Evolutionary conservation across 2,888 invertebrate species (phyloP).

Genomic region (Drosophila fungiperda): DNA sequence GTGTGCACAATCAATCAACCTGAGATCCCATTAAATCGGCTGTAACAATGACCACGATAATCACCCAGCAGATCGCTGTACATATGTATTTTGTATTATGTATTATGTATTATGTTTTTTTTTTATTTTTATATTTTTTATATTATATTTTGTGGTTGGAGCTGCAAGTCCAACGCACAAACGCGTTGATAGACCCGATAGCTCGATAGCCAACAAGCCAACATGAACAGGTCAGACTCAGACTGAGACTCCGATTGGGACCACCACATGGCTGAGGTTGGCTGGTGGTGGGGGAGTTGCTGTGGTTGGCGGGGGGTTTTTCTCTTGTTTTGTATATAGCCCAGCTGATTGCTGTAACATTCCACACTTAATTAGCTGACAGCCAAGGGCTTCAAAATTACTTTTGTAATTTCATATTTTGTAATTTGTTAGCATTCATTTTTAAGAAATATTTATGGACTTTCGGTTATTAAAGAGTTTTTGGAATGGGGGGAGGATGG

Average conservation of each 20-base stretch:
- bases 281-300: slow-evolving; percentile 2
- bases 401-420: slow-evolving; percentile 9
- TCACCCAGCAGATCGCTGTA: slow-evolving; percentile 41
- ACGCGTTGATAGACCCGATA: slow-evolving; percentile 58
- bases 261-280: slow-evolving; percentile 16
- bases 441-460: neutral
- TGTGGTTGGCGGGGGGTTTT: neutral
- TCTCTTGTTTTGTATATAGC: slow-evolving; percentile 19
- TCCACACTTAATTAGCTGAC: slow-evolving; percentile 70
- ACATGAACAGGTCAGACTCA: slow-evolving; percentile 24
- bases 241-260: neutral
- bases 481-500: neutral
- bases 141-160: slow-evolving; percentile 25
- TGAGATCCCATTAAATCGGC: slow-evolving; percentile 77
- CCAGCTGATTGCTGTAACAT: slow-evolving; percentile 69
- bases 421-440: slow-evolving; percentile 13
- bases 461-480: neutral
- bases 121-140: neutral
- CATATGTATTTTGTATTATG: neutral
- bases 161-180: slow-evolving; percentile 53
- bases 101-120: neutral
- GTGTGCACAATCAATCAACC: slow-evolving; percentile 81
- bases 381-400: slow-evolving; percentile 7
- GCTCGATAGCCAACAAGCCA: slow-evolving; percentile 9
- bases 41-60: slow-evolving; percentile 74